phyloP scores from a whole-genome alignment of 2,797 vertebrate species.

The Delichon dasypus region DNA sequence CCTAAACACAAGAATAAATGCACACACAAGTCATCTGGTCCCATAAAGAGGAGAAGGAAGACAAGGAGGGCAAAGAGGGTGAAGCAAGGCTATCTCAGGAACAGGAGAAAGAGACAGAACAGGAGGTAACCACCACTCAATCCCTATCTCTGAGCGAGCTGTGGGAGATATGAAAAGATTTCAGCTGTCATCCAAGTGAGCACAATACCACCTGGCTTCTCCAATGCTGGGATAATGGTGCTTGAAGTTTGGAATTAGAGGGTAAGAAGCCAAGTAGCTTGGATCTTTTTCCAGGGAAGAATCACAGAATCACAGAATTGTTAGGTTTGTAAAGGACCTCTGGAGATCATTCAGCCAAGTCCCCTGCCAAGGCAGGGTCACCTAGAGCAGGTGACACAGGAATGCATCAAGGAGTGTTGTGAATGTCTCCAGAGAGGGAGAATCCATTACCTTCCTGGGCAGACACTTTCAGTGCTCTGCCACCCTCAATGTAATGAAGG shows the following conservation, averaged over 20 bases:
- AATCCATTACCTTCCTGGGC: too few species aligned
- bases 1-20: neutral
- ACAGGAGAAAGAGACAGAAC: neutral
- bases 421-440: too few species aligned
- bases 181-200: neutral
- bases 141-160: neutral
- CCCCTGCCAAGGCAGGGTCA: neutral
- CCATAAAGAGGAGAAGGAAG: neutral
- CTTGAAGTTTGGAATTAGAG: neutral
- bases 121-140: neutral
- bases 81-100: neutral
- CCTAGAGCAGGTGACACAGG: too few species aligned
- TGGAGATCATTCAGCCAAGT: neutral
- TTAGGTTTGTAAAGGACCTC: neutral
- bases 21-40: neutral
- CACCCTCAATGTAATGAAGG: too few species aligned
- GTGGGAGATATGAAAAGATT: neutral
- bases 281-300: neutral
- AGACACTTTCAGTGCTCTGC: too few species aligned
- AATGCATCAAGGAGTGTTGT: too few species aligned
- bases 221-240: neutral
- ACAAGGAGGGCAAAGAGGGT: neutral
- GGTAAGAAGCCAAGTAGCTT: neutral
- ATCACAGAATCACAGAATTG: neutral
- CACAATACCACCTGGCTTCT: neutral